These are phyloP conservation scores for Camelus dromedarius DNA, from an alignment of 2,113 vertebrate species.

Conservation along the genomic window DNA sequence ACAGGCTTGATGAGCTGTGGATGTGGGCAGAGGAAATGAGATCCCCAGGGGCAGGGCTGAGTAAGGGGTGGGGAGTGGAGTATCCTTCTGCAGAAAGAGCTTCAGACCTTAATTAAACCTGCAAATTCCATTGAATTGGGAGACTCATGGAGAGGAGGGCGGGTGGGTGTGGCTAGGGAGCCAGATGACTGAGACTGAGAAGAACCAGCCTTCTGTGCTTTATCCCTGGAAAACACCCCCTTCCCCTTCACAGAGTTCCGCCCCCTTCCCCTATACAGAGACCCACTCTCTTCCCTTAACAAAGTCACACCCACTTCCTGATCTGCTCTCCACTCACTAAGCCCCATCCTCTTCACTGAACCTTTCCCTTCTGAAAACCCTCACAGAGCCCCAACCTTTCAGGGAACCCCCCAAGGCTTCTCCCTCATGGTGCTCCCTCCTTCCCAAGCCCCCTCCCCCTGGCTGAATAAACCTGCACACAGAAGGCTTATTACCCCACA, in stretches of 20 bases:
- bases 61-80: background rate
- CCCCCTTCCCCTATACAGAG: background rate
- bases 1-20: background rate
- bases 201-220: background rate
- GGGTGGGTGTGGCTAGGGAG: background rate
- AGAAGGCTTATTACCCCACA: background rate
- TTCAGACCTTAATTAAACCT: background rate
- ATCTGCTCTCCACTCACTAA: too few species aligned
- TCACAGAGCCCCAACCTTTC: background rate
- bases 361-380: background rate
- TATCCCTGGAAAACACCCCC: background rate
- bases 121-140: background rate
- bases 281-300: background rate
- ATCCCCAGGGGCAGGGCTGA: background rate
- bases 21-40: background rate
- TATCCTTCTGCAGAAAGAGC: background rate
- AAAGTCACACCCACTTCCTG: background rate
- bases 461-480: background rate
- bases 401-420: background rate
- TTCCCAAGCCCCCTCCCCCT: background rate
- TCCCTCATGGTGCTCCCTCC: background rate
- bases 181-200: background rate
- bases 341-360: background rate
- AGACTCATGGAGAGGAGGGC: background rate
- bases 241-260: background rate